A percentile compares a stretch with the other conserved stretches of the same genome.
Conservation (phyloP, 1,140 invertebrate genomes). For the Rhagoletis zephyria region DNA sequence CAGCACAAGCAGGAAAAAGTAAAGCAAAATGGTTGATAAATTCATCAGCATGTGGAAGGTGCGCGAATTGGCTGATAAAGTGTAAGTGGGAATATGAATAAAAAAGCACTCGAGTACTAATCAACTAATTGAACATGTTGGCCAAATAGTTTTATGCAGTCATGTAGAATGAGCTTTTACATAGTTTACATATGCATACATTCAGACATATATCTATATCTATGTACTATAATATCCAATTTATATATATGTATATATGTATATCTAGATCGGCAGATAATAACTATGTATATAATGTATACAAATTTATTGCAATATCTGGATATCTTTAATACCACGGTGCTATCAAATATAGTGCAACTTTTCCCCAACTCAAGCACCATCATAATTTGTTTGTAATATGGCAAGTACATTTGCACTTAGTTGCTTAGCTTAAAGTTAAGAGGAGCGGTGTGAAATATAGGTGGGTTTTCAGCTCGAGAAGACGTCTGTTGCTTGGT, state of each 20-base stretch:
- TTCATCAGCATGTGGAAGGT: conserved; percentile 94
- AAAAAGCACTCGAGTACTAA: background rate
- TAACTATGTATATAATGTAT: background rate
- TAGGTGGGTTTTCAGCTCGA: background rate
- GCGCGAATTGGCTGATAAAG: conserved; percentile 93
- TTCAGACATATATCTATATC: too few species aligned
- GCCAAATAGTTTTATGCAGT: background rate
- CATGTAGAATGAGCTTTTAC: background rate
- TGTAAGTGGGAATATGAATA: conserved; percentile 81
- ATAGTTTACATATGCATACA: background rate
- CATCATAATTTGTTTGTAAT: background rate
- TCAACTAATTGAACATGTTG: background rate
- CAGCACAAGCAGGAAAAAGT: conserved; percentile 41
- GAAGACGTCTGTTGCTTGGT: background rate
- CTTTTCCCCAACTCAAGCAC: too few species aligned
- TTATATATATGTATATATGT: too few species aligned
- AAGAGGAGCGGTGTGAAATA: background rate
- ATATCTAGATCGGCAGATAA: background rate
- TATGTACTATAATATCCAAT: background rate
- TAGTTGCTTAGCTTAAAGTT: background rate
- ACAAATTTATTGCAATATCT: too few species aligned
- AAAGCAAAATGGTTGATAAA: conserved; percentile 75
- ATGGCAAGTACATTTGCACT: background rate
- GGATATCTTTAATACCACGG: too few species aligned
- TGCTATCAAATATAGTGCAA: background rate